phyloP scores from a whole-genome alignment of 2,888 invertebrate genomes.

The Ichneumoninae sp. region DNA sequence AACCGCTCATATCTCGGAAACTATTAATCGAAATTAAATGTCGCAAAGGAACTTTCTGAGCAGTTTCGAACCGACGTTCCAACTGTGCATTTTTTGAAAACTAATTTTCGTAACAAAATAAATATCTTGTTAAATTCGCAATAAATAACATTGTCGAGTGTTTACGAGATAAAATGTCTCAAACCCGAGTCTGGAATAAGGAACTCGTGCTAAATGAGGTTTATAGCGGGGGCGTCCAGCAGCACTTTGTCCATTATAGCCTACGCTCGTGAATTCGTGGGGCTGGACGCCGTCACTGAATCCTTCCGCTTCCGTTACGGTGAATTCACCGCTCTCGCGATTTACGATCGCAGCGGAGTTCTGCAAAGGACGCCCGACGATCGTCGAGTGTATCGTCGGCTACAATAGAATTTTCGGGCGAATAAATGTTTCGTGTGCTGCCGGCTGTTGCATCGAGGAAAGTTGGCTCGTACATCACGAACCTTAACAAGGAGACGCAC shows the following conservation, averaged over 20 bases:
- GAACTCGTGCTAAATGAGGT: conserved; percentile 19
- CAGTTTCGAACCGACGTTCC: background rate
- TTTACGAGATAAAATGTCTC: background rate
- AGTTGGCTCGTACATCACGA: conserved; percentile 18
- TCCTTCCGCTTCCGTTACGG: conserved; percentile 45
- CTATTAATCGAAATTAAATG: background rate
- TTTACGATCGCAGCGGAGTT: conserved; percentile 19
- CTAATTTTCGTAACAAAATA: background rate
- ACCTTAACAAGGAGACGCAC: conserved; percentile 51
- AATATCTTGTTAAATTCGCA: background rate
- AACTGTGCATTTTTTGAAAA: background rate
- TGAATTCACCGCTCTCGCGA: conserved; percentile 35
- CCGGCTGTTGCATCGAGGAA: conserved; percentile 10
- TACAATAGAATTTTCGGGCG: conserved; percentile 47
- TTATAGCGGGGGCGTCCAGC: conserved; percentile 45
- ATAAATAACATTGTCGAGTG: background rate
- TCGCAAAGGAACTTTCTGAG: background rate
- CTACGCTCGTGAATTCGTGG: conserved; percentile 45
- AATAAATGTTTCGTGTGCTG: conserved; percentile 2
- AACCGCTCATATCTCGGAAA: background rate
- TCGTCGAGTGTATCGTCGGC: conserved; percentile 36
- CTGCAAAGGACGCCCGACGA: conserved; percentile 1
- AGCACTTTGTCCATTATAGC: conserved; percentile 45
- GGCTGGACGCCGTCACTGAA: conserved; percentile 41
- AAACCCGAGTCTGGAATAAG: background rate